phyloP scores from a whole-genome alignment of 2,797 vertebrate genomes.

The Macropodus opercularis region DNA sequence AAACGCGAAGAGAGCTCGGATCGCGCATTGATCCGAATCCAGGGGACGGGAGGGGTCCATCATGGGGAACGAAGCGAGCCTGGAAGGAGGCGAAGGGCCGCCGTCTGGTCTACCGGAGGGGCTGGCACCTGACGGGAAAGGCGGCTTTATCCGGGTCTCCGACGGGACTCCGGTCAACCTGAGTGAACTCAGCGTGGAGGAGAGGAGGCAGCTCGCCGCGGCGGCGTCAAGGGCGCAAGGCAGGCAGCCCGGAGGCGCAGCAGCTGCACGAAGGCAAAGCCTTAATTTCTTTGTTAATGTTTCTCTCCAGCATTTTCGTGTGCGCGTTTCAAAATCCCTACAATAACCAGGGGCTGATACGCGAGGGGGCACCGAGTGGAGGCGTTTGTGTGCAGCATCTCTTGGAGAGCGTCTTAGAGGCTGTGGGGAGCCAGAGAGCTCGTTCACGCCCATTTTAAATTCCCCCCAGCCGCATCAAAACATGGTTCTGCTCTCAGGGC shows the following conservation, averaged over 20 bases:
- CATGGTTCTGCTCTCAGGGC: slow-evolving; percentile 8
- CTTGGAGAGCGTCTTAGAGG: slow-evolving; percentile 24
- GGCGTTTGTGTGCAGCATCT: slow-evolving; percentile 50
- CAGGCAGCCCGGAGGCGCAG: slow-evolving; percentile 85
- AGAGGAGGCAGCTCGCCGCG: slow-evolving; percentile 89
- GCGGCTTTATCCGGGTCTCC: slow-evolving; percentile 83
- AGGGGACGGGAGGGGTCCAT: slow-evolving; percentile 72
- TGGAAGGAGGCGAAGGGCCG: slow-evolving; percentile 88
- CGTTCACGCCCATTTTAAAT: slow-evolving; percentile 68
- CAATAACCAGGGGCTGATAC: not conserved
- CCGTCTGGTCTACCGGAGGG: slow-evolving; percentile 82
- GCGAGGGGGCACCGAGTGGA: slow-evolving; percentile 16
- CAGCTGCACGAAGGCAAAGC: slow-evolving; percentile 86
- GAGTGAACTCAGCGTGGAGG: slow-evolving; percentile 90
- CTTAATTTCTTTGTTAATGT: not conserved
- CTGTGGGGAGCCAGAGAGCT: slow-evolving; percentile 20
- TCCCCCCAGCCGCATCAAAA: slow-evolving; percentile 25
- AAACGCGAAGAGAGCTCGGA: slow-evolving; percentile 48
- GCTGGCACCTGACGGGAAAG: slow-evolving; percentile 84
- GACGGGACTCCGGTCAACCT: slow-evolving; percentile 88
- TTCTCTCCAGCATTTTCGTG: not conserved
- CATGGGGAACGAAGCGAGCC: slow-evolving; percentile 98
- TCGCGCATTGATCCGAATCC: slow-evolving; percentile 57
- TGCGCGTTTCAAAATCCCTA: slow-evolving; percentile 8
- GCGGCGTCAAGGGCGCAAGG: slow-evolving; percentile 94